Evolutionary conservation across 2,797 vertebrate species (phyloP), one percentile per base, ranked within the genome.

Genomic region (Danio aesculapii): DNA sequence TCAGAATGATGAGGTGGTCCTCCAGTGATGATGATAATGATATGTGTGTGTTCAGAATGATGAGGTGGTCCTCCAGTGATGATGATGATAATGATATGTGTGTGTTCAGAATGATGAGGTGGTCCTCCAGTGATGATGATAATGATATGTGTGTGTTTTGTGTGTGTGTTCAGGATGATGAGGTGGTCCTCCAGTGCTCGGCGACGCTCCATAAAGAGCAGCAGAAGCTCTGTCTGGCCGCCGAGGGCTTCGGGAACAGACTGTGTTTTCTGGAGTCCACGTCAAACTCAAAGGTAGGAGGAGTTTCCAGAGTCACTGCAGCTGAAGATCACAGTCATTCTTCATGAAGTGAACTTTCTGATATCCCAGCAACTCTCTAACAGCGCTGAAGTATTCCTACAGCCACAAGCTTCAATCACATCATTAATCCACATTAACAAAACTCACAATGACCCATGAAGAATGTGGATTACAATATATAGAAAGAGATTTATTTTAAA

Each of bases 181-280:
- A 98, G 88, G 97, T 98, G 89, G 97, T 99, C 84, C 93, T 99
- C 41, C 97, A 99, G 89, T 97, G 97, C 77, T 96, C 96, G 0
- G 95, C 96, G 13, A 97, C 95, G 0, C 86, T 97, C 87, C 94
- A 96, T 72, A 98, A 97, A 86, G 97, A 99, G 81, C 97, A 98
- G 80, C 97, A 97, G 91, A 99, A 99, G 67, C 86, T 99, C 12
- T 99, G 97, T 83, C 90, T 99, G 87, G 97, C 97, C 64, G 97
- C 97, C 4, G 97, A 99, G 90, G 97, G 97, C 76, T 99, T 99
- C 63, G 97, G 97, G 88, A 98, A 98, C 94, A 93, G 97, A 86
- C 96, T 99, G 76, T 99, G 97, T 89, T 99, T 98, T 91, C 92
- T 99, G 79, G 97, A 99, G 90, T 98, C 97, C 59, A 98, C 97